Conservation (phyloP, 2,113 vertebrate species). For the Sinocyclocheilus anophthalmus region DNA sequence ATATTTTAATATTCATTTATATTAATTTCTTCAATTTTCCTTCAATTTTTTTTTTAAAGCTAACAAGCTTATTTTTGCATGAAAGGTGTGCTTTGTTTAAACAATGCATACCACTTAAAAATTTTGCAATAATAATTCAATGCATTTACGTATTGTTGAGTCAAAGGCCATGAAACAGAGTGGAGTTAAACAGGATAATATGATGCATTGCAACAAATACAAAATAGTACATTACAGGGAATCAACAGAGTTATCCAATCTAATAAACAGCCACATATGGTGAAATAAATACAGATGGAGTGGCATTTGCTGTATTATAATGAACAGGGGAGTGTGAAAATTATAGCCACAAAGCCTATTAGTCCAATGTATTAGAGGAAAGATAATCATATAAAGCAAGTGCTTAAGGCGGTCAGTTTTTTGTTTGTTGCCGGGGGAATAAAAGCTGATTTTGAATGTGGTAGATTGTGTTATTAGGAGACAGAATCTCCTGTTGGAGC, state of each 20-base stretch:
- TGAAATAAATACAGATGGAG: background rate
- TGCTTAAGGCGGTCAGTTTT: conserved; percentile 19
- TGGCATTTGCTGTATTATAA: conserved; percentile 12
- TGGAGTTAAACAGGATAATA: background rate
- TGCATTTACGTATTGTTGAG: background rate
- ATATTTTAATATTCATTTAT: too few relatives aligned
- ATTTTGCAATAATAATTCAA: background rate
- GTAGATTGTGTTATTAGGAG: conserved; percentile 7
- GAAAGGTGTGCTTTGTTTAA: background rate
- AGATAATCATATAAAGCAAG: conserved; percentile 9
- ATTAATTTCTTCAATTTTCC: too few relatives aligned
- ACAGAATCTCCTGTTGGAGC: conserved; percentile 5
- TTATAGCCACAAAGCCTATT: conserved; percentile 34
- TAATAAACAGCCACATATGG: background rate
- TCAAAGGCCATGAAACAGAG: background rate
- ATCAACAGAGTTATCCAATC: background rate
- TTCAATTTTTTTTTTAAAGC: too few relatives aligned
- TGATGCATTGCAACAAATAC: background rate
- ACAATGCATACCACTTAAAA: too few relatives aligned
- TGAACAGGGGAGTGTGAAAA: conserved; percentile 3
- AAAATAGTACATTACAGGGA: background rate
- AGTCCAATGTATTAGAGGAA: conserved; percentile 26
- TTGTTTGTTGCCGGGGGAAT: background rate
- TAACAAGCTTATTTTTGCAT: background rate
- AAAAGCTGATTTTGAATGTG: conserved; percentile 11